Evolutionary conservation across 1,140 invertebrate species (phyloP), one percentile per base, ranked within the genome.

Genomic region (Drosophila murphyi): DNA sequence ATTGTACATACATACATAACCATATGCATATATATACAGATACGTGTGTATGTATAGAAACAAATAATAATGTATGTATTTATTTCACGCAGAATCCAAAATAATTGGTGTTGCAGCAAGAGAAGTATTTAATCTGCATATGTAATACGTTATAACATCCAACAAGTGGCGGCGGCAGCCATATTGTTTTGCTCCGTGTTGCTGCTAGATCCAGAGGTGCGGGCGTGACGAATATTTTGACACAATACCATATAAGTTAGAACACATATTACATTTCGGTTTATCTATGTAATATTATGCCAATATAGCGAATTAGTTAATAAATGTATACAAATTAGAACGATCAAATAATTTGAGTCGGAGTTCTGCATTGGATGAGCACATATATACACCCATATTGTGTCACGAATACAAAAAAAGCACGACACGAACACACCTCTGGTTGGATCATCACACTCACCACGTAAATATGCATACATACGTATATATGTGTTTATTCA

Each of bases 91-190:
- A 20, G 20, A 20, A 20, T 20, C 20, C 20, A 20, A 20, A 20
- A 20, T 20, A 20, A 20, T 20, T 20, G 20, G 0, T 20, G 20
- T 41, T 75, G 57, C 47, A 71, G 29, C 12, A 67, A 59, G 29
- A 45, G 31, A 31, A 50, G 37, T 50, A 56, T 35, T 5, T 39
- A 41, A 72, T 60, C 45, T 67, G 69, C 56, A 67, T 39, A 76
- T 41, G 63, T 73, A 68, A 56, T 75, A 48, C 62, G 54, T 64
- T 83, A 65, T 60, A 85, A 75, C 78, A 83, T 78, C 82, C 75
- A 86, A 86, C 82, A 86, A 86, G 82, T 86, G 82, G 79, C 75
- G 63, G 45, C 51, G 79, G 81, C 81, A 85, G 81, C 82, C 82
- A 86, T 86, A 72, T 86, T 86, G 76, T 78, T 82, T 82, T 82